Evolutionary conservation across 1,140 invertebrate genomes (phyloP), one percentile per base, ranked within the genome.

Genomic region (Zophobas morio): DNA sequence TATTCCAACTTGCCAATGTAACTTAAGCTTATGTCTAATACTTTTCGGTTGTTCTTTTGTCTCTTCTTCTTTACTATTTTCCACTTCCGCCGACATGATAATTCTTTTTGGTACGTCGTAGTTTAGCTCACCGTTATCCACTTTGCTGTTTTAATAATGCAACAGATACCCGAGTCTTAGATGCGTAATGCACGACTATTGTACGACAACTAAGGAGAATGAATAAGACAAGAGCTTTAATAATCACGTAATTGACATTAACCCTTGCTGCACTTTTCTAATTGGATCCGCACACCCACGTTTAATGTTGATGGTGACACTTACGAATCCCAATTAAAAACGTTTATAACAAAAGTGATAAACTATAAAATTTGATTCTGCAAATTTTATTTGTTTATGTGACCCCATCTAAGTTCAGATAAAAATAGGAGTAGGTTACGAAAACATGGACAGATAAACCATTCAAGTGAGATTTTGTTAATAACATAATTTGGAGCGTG

Each of bases 1-100:
- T 0, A 79, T 47, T 0, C 72, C 80, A 5, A 83, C 82, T 37
- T 84, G 80, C 83, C 84, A 84, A 71, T 83, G 37, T 0, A 51
- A 49, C 42, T 70, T n/a, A 1, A 70, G 33, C 39, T 57, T 46
- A 33, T 70, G 57, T 39, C 40, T 70, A 33, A 75, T n/a, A 34
- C 51, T 75, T 46, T 75, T 84, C 78, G 78, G 76, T 73, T 80
- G 80, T 32, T 70, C 77, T 20, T 76, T 80, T 6, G 73, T 63
- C 20, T 79, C 78, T 6, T 74, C 81, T 5, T 72, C 78, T 54
- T 76, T 77, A 60, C 80, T 82, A 6, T 80, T 80, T 54, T 84
- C 83, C 6, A 82, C 78, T 51, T 80, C 77, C 4, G 79, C 70
- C 5, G 79, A 78, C 79, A 80, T 80, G 2, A 37, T 46, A 8